Percentiles rank a stretch among this genome's conserved stretches.
Conservation (phyloP, 1,140 invertebrate species). For the Nautilus pompilius region DNA sequence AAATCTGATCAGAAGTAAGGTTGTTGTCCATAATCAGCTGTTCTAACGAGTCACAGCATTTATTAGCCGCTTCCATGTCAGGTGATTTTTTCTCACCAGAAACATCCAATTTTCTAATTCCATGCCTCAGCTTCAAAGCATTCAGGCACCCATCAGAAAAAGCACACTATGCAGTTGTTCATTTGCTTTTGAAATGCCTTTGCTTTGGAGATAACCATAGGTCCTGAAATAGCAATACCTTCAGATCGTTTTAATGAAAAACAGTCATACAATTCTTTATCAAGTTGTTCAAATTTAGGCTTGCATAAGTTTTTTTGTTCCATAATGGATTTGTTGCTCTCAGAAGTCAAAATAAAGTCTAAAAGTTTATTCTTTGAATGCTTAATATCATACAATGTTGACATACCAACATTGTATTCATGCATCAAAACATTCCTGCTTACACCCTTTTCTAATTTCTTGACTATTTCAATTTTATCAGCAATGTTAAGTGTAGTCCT, state of each 20-base stretch:
- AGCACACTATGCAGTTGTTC: not conserved
- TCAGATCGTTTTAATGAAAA: not conserved
- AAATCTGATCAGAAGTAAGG: not conserved
- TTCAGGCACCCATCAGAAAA: not conserved
- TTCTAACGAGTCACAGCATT: not conserved
- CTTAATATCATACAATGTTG: not conserved
- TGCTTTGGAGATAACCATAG: not conserved
- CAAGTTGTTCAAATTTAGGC: not conserved
- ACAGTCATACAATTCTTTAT: not conserved
- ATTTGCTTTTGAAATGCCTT: not conserved
- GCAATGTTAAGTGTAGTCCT: too few species aligned
- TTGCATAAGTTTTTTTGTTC: not conserved
- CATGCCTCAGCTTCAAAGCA: not conserved
- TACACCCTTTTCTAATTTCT: not conserved
- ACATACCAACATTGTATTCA: not conserved
- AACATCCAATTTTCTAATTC: not conserved
- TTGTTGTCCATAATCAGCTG: not conserved
- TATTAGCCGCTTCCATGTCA: not conserved
- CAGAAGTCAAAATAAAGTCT: not conserved
- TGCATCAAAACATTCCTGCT: not conserved
- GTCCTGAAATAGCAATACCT: not conserved
- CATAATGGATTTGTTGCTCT: not conserved
- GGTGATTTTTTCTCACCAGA: not conserved
- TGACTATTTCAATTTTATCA: not conserved
- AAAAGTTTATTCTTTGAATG: not conserved